Base-by-base conservation (phyloP, 2,888 invertebrate genomes). In the Automeris io region DNA sequence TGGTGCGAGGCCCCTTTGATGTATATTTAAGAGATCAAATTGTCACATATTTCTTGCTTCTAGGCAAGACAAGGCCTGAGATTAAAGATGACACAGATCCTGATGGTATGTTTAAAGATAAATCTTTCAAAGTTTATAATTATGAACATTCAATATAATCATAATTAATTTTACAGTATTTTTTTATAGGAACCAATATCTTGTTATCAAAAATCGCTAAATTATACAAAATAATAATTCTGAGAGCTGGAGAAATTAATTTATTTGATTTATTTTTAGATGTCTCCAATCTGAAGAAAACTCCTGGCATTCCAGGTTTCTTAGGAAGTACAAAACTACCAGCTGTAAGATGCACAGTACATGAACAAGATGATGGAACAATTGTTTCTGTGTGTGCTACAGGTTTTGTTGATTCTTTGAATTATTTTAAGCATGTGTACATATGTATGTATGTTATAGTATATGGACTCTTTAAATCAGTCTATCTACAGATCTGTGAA, bases 291-390 rank as follows among this genome's bases (percentile, higher is more conserved):
- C 78, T 95, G 42, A 73, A 88, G 39, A 88, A 91, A 34, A 90
- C 92, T 33, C 83, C 70, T 57, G 89, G 80, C 1, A 82, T 86
- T 56, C 86, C 86, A 33, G 86, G 86, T 5, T 67, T 61, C 55
- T 82, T 83, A 57, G 90, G 76, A 1, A 76, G 66, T 2, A 72
- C 86, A 51, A 63, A 79, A 47, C 54, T 87, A 35, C 80, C 87
- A 5, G 76, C 83, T 8, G 70, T 88, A 2, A 73, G 87, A 42
- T 91, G 91, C 6, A 91, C 92, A 18, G 91, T 96, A 1, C 98
- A 99, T 69, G 95, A 97, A 69, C 97, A 98, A 77, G 92, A 94
- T 39, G 97, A 98, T 76, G 97, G 96, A 3, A 93, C 93, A 0
- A 92, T 98, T 57, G 90, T 95, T 49, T 93, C 93, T 5, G 88